Conservation (phyloP, 92 coral and sea anemone genomes). For the Umimayanthus chanpuru region DNA sequence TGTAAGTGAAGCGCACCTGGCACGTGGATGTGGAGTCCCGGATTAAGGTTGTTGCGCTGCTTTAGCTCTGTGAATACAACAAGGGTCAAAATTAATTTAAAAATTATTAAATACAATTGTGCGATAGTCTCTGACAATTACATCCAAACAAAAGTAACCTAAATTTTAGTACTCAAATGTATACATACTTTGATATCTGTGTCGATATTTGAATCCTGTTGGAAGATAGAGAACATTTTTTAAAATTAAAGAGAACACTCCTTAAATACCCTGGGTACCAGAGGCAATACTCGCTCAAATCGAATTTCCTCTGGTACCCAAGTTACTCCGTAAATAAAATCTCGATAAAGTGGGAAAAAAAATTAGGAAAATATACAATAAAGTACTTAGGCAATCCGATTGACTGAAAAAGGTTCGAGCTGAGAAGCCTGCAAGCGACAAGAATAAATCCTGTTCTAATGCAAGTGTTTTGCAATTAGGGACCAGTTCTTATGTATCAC, state of each 20-base stretch:
- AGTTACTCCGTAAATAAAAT: no score
- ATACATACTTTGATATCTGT: slow-evolving; percentile 33
- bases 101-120: neutral
- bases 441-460: no score
- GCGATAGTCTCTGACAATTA: neutral
- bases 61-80: slow-evolving; percentile 12
- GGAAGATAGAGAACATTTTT: neutral
- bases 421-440: no score
- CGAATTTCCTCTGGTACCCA: no score
- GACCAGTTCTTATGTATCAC: no score
- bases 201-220: slow-evolving; percentile 33
- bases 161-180: neutral
- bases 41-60: slow-evolving; percentile 53
- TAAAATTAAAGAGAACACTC: no score
- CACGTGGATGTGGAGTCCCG: slow-evolving; percentile 74
- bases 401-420: no score
- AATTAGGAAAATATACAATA: neutral
- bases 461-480: no score
- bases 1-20: slow-evolving; percentile 63
- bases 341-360: neutral
- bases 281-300: no score
- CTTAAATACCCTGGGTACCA: no score
- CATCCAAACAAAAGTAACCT: neutral
- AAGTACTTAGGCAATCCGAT: neutral
- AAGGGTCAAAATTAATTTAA: neutral